A percentile compares a stretch with the other conserved stretches of the same genome.
These are phyloP conservation scores for Myrmophylax atrothorax DNA, from an alignment of 2,113 vertebrate genomes.

Conservation along the genomic window DNA sequence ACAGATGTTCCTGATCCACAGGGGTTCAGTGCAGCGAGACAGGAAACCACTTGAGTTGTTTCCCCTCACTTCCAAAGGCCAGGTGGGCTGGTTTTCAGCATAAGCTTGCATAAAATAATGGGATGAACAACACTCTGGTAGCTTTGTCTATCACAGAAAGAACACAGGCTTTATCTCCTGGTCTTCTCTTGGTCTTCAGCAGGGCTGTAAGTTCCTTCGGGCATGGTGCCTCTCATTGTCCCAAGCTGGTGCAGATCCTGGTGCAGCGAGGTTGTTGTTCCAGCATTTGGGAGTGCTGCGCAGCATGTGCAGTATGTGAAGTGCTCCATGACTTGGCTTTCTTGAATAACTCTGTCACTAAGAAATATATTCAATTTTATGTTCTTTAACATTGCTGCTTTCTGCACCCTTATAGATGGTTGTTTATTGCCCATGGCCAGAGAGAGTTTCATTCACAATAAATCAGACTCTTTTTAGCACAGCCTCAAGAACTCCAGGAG, in stretches of 20 bases:
- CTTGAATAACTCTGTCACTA: not conserved
- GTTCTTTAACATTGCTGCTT: not conserved
- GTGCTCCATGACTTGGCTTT: accelerated
- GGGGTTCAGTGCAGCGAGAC: not conserved
- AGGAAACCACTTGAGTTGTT: not conserved
- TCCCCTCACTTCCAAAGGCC: accelerated
- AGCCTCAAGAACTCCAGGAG: not conserved
- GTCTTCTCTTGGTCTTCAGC: not conserved
- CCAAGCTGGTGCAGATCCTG: not conserved
- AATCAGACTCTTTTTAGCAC: not conserved
- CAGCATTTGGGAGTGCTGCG: not conserved
- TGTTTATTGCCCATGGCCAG: not conserved
- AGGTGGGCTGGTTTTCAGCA: not conserved
- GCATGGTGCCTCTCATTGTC: not conserved
- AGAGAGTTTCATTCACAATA: not conserved
- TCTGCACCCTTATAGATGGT: not conserved
- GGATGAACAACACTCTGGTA: not conserved
- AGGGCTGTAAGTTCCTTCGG: not conserved
- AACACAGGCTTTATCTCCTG: not conserved
- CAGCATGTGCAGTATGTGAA: not conserved
- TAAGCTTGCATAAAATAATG: not conserved
- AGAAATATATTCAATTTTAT: not conserved
- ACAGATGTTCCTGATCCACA: not conserved
- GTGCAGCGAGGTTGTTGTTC: not conserved
- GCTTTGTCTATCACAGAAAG: not conserved